Base-by-base conservation (phyloP, 1,140 invertebrate species). In the Rhopalosiphum padi region DNA sequence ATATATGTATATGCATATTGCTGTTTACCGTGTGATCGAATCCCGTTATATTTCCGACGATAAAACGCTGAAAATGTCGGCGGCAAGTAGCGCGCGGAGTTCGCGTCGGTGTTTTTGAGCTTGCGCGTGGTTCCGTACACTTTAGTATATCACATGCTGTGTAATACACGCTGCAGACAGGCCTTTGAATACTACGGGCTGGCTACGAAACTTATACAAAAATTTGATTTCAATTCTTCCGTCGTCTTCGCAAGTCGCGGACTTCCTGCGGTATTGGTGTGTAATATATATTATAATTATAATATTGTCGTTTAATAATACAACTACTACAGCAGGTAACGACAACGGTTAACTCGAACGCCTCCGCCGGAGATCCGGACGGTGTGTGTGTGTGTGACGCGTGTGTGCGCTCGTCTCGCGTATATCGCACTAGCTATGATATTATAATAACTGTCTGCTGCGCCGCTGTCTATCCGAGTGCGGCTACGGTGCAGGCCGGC, bases 11-110 rank as follows among this genome's bases (percentile, higher is more conserved):
- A n/a, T 68, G 11, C 30, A 68, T 77, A 77, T 18, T 77, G 30
- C 60, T 77, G 60, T 77, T 77, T 77, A 77, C 60, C 60, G 60
- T 77, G 60, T 77, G 60, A 77, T 77, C 30, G 60, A 77, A 77
- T 77, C n/a, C 60, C 30, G 60, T 77, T n/a, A 77, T 77, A n/a
- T 77, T n/a, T 77, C 15, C 60, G 60, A 77, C 60, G 60, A 68
- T 68, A 68, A n/a, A 77, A 18, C 60, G 30, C 30, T n/a, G 60
- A 77, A 35, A n/a, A 77, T 30, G 11, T 30, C 5, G 60, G 30
- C 55, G 25, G 30, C 23, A 30, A 60, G 25, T 60, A 11, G 55
- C 55, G 55, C 55, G 25, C 55, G 60, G 15, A 51, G 48, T 51
- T 51, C 48, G 60, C 60, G 30, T n/a, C 15, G 60, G 15, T 60